Percentiles rank a stretch among this genome's conserved stretches.
These are phyloP conservation scores for Pantherophis vulpinus DNA, from an alignment of 2,797 vertebrate genomes.

Conservation along the genomic window DNA sequence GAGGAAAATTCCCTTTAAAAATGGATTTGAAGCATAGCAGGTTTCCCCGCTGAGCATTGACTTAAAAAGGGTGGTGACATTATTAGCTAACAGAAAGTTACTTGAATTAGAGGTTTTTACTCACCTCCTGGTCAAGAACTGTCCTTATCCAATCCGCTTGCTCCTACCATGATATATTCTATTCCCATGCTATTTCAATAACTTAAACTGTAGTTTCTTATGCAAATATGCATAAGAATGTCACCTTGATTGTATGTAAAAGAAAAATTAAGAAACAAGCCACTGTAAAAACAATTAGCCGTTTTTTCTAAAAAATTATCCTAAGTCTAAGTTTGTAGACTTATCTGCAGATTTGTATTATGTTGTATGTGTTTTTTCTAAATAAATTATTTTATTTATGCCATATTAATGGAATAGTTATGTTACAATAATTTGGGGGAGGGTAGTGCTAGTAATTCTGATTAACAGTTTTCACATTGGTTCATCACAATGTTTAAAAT, in stretches of 20 bases:
- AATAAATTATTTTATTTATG: conserved; percentile 7
- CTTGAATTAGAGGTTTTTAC: not conserved
- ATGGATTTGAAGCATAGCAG: not conserved
- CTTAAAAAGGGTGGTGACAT: not conserved
- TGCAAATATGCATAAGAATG: not conserved
- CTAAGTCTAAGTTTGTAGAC: not conserved
- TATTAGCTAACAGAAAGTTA: not conserved
- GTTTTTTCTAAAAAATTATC: not conserved
- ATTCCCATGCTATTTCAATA: not conserved
- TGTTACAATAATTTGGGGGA: not conserved
- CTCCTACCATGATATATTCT: not conserved
- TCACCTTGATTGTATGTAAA: not conserved
- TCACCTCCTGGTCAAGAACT: not conserved
- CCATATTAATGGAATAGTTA: not conserved
- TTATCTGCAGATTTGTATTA: not conserved
- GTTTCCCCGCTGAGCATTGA: not conserved
- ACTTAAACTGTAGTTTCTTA: not conserved
- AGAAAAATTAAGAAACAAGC: not conserved
- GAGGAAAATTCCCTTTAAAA: not conserved
- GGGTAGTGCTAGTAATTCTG: not conserved
- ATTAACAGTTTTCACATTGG: not conserved
- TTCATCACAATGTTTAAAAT: conserved; percentile 4
- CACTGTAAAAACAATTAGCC: not conserved
- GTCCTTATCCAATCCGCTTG: not conserved
- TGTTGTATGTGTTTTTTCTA: not conserved